Base-by-base conservation (phyloP, 2,888 invertebrate genomes). In the Lepidocyrtinus sp. region DNA sequence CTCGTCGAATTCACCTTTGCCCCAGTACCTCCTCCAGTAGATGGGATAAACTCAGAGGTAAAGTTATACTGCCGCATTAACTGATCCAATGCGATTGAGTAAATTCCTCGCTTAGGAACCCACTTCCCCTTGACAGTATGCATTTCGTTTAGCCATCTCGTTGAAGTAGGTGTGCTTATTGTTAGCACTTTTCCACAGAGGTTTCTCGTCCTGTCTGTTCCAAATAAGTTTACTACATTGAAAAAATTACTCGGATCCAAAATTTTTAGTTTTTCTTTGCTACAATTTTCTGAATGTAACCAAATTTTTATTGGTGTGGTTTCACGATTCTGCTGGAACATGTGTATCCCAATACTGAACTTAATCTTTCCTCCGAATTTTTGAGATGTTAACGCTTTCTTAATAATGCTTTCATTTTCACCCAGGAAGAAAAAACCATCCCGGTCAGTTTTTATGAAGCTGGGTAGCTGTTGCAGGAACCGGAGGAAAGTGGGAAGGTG, bases 21-120 rank as follows among this genome's bases (percentile, higher is more conserved):
- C 0, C 84, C 85, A 9, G 82, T 82, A 1, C 83, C 84, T 1
- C 85, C 85, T 19, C 84, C 84, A 19, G 73, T 75, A 0, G 85
- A 83, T 1, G 85, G 85, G 19, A 83, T 76, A 15, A 73, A 73
- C 17, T 77, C 50, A 15, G 68, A 64, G 2, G 81, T 82, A 55
- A 85, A 85, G 59, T 85, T 85, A 50, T 73, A 71, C 36, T 71
- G 71, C 0, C 12, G 50, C 65, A 73, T 68, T 1, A 84, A 63
- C 1, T 82, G 71, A n/a, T 81, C 70, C 24, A 85, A 65, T 2
- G 82, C 81, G 1, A 68, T 36, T 7, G 80, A 76, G 59, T 84
- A 84, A 19, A 79, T 46, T 9, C 85, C 85, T 12, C 82, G 74
- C 50, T 83, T 83, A 1, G 83, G 82, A 5, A 65, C 19, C 75